These are phyloP conservation scores for Rostratula benghalensis DNA, from an alignment of 2,113 vertebrate genomes.

Conservation along the genomic window DNA sequence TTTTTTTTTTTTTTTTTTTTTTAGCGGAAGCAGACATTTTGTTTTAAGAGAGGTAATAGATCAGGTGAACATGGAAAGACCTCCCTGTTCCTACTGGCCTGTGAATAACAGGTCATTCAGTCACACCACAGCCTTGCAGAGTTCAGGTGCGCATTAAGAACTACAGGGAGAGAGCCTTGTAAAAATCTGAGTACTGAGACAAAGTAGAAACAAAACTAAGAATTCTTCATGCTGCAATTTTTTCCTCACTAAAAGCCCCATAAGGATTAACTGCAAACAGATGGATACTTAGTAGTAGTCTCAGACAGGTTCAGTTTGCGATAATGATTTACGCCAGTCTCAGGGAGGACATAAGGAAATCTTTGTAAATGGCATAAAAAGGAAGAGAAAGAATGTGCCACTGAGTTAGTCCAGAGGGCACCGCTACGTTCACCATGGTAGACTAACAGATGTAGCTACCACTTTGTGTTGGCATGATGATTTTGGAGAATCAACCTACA, in stretches of 20 bases:
- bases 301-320: not conserved
- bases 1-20: too few species aligned
- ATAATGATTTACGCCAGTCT: not conserved
- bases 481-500: not conserved
- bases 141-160: not conserved
- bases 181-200: not conserved
- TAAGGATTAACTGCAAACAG: not conserved
- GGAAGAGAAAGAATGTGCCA: not conserved
- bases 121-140: not conserved
- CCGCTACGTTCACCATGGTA: not conserved
- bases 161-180: not conserved
- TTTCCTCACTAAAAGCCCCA: not conserved
- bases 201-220: not conserved
- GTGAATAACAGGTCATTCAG: not conserved
- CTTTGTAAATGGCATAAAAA: not conserved
- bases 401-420: not conserved
- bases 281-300: not conserved
- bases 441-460: not conserved
- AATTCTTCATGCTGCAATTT: not conserved
- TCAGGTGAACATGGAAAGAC: not conserved
- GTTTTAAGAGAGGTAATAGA: not conserved
- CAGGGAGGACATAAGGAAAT: not conserved
- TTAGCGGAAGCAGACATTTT: not conserved
- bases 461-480: not conserved
- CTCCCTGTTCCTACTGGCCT: not conserved